Conservation (phyloP, 2,888 invertebrate genomes). For the Epistrophe eligans region DNA sequence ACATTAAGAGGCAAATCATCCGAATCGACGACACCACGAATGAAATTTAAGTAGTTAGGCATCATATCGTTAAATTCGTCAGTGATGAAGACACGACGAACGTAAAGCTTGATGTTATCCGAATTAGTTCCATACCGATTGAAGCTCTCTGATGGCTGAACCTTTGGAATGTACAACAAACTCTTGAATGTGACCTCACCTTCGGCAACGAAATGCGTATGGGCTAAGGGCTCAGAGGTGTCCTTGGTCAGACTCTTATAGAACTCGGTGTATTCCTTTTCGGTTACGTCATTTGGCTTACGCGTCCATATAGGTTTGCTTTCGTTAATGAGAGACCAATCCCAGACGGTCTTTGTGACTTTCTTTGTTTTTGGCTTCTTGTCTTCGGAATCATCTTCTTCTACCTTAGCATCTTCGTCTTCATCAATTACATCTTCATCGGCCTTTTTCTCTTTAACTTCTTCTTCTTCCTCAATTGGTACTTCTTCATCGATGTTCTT, state of each 20-base stretch:
- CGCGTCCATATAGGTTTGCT: conserved; percentile 99
- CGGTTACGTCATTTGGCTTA: conserved; percentile 92
- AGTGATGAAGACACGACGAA: conserved; percentile 99
- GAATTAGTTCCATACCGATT: conserved; percentile 97
- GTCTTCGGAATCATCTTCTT: conserved; percentile 85
- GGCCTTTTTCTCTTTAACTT: conserved; percentile 84
- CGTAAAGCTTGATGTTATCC: conserved; percentile 98
- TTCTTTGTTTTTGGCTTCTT: conserved; percentile 93
- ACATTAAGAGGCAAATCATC: conserved; percentile 99
- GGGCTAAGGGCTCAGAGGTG: conserved; percentile 91
- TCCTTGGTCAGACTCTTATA: conserved; percentile 98
- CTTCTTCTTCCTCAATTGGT: conserved; percentile 86
- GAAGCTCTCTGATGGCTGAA: conserved; percentile 96
- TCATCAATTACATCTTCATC: conserved; percentile 86
- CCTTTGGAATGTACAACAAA: conserved; percentile 95
- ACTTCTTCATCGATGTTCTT: conserved; percentile 91
- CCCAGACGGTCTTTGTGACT: conserved; percentile 98
- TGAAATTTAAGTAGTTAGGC: conserved; percentile 98
- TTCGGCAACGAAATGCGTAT: conserved; percentile 97
- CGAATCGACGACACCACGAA: conserved; percentile 98
- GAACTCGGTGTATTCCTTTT: conserved; percentile 96
- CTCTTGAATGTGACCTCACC: conserved; percentile 99
- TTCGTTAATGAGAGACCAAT: conserved; percentile 98
- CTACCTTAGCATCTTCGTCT: conserved; percentile 86
- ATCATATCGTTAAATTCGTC: conserved; percentile 99